Percentiles rank a stretch among this genome's conserved stretches.
These are phyloP conservation scores for Neoarius graeffei DNA, from an alignment of 2,113 vertebrate genomes.

Conservation along the genomic window DNA sequence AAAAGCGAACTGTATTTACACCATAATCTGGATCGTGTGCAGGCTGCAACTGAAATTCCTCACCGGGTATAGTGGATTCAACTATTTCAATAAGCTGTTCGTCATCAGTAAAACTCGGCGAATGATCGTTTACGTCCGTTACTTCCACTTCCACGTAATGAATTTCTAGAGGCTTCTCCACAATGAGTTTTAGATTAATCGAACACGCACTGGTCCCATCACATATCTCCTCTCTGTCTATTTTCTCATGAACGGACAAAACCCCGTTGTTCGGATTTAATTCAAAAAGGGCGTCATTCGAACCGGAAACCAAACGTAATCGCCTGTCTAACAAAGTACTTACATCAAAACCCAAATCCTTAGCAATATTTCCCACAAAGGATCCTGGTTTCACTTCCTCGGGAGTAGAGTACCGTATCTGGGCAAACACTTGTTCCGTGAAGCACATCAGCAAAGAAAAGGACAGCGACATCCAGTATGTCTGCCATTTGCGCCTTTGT, in stretches of 20 bases:
- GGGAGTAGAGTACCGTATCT: slow-evolving; percentile 70
- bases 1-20: slow-evolving; percentile 56
- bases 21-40: slow-evolving; percentile 62
- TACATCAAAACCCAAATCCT: slow-evolving; percentile 69
- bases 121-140: slow-evolving; percentile 66
- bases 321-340: slow-evolving; percentile 55
- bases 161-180: slow-evolving; percentile 69
- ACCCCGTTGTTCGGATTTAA: slow-evolving; percentile 66
- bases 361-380: slow-evolving; percentile 69
- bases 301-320: slow-evolving; percentile 68
- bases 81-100: slow-evolving; percentile 61
- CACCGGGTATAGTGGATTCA: slow-evolving; percentile 42
- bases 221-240: slow-evolving; percentile 69
- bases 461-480: slow-evolving; percentile 47
- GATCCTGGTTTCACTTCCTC: slow-evolving; percentile 65
- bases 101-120: slow-evolving; percentile 60
- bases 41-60: slow-evolving; percentile 60
- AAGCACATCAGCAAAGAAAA: slow-evolving; percentile 53
- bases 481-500: slow-evolving; percentile 59
- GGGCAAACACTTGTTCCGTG: slow-evolving; percentile 50
- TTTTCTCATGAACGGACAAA: slow-evolving; percentile 56
- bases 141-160: slow-evolving; percentile 68
- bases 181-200: slow-evolving; percentile 63
- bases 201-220: slow-evolving; percentile 55
- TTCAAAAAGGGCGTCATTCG: slow-evolving; percentile 58